phyloP scores from a whole-genome alignment of 1,140 invertebrate genomes.

The Drosophila pachea region DNA sequence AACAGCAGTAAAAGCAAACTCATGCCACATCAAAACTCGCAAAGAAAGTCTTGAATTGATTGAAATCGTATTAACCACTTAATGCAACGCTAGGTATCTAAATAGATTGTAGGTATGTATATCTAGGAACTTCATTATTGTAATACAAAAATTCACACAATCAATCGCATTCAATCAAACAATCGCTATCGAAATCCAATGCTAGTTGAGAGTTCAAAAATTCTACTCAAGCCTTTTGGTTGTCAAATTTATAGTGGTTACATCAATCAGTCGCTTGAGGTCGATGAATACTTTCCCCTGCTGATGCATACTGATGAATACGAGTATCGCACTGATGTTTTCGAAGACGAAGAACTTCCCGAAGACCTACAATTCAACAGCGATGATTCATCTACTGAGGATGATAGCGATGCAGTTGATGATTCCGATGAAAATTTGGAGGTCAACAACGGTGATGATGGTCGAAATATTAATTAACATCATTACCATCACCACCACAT shows the following conservation, averaged over 20 bases:
- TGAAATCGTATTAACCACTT: conserved; percentile 63
- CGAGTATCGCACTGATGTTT: conserved; percentile 68
- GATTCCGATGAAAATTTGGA: conserved; percentile 9
- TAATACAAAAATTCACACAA: conserved; percentile 42
- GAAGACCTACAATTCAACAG: conserved; percentile 74
- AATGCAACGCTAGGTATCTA: conserved; percentile 55
- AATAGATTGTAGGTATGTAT: conserved; percentile 28
- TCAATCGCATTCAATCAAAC: conserved; percentile 25
- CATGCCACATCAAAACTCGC: conserved; percentile 59
- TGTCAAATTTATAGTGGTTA: conserved; percentile 86
- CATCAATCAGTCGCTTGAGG: conserved; percentile 92
- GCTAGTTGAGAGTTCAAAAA: conserved; percentile 15
- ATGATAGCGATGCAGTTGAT: conserved; percentile 12
- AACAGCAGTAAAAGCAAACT: conserved; percentile 25
- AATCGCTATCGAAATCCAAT: conserved; percentile 18
- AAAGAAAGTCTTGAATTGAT: conserved; percentile 44
- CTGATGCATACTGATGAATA: conserved; percentile 77
- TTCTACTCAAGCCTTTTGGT: conserved; percentile 63
- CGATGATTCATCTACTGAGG: conserved; percentile 60
- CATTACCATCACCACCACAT: conserved; percentile 11
- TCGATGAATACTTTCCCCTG: conserved; percentile 93
- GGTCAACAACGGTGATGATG: conserved; percentile 29
- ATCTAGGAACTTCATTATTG: conserved; percentile 44
- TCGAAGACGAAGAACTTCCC: conserved; percentile 69
- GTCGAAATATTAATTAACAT: conserved; percentile 26